Conservation (phyloP, 1,140 invertebrate genomes). For the Meloidogyne chitwoodi region DNA sequence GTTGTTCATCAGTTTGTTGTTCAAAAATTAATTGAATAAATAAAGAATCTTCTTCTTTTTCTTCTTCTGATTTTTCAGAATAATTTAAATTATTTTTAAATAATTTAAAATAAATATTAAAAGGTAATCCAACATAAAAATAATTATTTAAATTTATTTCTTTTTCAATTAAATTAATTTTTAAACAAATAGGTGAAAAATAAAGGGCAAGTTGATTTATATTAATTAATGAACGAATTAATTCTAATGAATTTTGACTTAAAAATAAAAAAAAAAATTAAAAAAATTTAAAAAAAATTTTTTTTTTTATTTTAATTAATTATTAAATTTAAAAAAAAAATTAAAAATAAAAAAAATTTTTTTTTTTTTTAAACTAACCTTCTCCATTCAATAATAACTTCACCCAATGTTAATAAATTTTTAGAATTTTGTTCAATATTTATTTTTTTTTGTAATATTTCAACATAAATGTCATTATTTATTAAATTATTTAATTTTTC, state of each 20-base stretch:
- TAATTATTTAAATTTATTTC: background rate
- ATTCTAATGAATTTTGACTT: conserved; percentile 4
- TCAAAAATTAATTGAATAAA: background rate
- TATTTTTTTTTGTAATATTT: background rate
- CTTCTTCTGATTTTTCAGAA: background rate
- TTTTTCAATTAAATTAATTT: conserved; percentile 3
- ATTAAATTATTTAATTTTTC: background rate
- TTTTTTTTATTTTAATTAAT: background rate
- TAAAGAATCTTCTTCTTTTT: background rate
- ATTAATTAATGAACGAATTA: conserved; percentile 7
- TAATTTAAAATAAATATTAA: background rate
- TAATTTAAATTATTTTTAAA: background rate
- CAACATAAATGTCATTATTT: background rate
- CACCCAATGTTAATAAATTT: background rate
- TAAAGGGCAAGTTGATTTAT: background rate
- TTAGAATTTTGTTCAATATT: background rate
- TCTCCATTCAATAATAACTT: conserved; percentile 15
- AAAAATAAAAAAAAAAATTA: background rate
- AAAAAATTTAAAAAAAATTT: background rate
- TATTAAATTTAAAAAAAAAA: background rate
- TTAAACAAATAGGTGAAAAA: background rate
- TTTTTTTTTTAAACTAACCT: background rate
- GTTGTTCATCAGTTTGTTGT: background rate
- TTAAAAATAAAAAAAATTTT: background rate
- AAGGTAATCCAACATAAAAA: background rate